These are phyloP conservation scores for Rhynchophorus ferrugineus DNA, from an alignment of 1,140 invertebrate species.

Conservation along the genomic window DNA sequence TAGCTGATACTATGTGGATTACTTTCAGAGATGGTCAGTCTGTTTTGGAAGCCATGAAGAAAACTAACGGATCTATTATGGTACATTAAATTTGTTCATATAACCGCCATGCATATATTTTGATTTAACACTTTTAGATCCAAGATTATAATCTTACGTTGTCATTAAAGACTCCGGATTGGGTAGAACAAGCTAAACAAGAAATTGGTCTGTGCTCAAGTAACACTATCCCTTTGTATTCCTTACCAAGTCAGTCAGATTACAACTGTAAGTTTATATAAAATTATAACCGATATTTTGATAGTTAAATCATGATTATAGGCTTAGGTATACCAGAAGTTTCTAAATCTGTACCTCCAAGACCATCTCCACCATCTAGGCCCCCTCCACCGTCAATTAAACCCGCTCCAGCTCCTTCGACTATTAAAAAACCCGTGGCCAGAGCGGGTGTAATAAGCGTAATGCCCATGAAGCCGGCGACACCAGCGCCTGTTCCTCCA, in stretches of 20 bases:
- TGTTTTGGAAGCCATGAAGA: slow-evolving; percentile 62
- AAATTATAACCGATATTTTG: background rate
- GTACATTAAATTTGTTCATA: slow-evolving; percentile 12
- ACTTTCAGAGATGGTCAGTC: slow-evolving; percentile 81
- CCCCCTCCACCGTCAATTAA: slow-evolving; percentile 35
- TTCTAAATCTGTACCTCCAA: slow-evolving; percentile 35
- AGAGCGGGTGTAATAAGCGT: slow-evolving; percentile 37
- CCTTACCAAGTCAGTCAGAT: slow-evolving; percentile 33
- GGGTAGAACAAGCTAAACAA: slow-evolving; percentile 69
- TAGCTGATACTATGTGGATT: slow-evolving; percentile 81
- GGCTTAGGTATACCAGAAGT: slow-evolving; percentile 37
- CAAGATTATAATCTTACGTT: slow-evolving; percentile 62
- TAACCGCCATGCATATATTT: background rate
- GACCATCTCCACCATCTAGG: slow-evolving; percentile 31
- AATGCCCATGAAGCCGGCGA: slow-evolving; percentile 34
- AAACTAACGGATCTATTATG: slow-evolving; percentile 33
- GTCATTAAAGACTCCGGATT: slow-evolving; percentile 75
- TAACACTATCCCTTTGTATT: slow-evolving; percentile 70
- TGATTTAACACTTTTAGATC: slow-evolving; percentile 43
- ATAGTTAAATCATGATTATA: slow-evolving; percentile 10
- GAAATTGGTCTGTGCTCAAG: slow-evolving; percentile 77
- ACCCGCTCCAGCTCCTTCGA: slow-evolving; percentile 40
- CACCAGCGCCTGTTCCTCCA: slow-evolving; percentile 39
- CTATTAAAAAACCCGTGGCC: slow-evolving; percentile 38
- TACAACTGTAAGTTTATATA: slow-evolving; percentile 36